phyloP scores from a whole-genome alignment of 2,797 vertebrate species.

The Sus cebifrons region DNA sequence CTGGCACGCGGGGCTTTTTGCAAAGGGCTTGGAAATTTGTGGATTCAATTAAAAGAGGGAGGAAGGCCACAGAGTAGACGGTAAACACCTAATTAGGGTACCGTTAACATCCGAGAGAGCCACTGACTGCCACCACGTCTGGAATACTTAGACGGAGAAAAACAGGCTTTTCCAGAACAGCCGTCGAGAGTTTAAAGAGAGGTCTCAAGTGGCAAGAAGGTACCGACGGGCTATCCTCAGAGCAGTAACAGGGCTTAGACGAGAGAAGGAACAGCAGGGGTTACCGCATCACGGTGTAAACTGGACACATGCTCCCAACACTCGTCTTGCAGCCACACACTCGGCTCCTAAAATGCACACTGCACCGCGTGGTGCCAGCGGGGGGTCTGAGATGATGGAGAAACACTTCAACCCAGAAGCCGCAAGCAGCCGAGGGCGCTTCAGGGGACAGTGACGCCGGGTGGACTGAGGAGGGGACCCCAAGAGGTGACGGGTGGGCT shows the following conservation, averaged over 20 bases:
- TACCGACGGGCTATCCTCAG: accelerated
- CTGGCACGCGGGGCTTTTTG: no score
- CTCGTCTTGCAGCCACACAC: neutral
- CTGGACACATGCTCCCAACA: neutral
- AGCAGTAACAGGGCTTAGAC: no score
- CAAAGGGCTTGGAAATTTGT: neutral
- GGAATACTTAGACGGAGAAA: neutral
- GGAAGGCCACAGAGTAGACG: neutral
- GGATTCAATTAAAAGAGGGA: neutral
- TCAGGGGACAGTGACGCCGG: accelerated
- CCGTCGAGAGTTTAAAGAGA: accelerated
- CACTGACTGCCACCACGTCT: neutral
- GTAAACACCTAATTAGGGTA: neutral
- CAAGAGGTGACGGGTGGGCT: neutral
- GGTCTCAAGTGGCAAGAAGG: no score
- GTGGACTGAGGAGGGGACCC: neutral
- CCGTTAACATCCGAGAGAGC: neutral
- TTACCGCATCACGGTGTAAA: accelerated
- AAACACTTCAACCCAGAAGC: neutral
- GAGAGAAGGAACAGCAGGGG: accelerated
- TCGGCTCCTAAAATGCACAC: no score
- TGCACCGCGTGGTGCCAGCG: accelerated
- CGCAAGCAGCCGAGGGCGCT: neutral
- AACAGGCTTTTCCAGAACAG: neutral
- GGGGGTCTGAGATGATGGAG: neutral